phyloP scores from a whole-genome alignment of 2,888 invertebrate genomes.

The Apoda limacodes region DNA sequence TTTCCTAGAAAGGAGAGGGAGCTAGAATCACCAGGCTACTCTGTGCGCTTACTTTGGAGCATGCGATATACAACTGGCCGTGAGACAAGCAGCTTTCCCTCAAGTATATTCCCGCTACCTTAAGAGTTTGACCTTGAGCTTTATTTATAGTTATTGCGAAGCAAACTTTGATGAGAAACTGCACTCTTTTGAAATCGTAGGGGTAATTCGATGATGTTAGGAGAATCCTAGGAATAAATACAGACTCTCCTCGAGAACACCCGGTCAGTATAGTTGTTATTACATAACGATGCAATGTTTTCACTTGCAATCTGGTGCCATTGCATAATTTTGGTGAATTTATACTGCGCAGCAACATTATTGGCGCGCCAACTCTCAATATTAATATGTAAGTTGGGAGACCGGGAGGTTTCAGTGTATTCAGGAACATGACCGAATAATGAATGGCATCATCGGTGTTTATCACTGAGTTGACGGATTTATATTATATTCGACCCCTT shows the following conservation, averaged over 20 bases:
- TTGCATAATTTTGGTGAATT: constrained; percentile 15
- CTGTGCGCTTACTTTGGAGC: not conserved
- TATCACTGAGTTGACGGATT: constrained; percentile 4
- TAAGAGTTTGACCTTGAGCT: not conserved
- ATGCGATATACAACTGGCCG: constrained; percentile 1
- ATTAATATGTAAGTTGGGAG: constrained; percentile 10
- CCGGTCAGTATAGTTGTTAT: constrained; percentile 4
- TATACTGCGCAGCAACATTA: constrained; percentile 11
- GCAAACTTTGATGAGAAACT: constrained; percentile 11
- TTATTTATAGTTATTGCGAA: constrained; percentile 11
- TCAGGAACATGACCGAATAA: constrained; percentile 15
- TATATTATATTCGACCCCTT: too few species aligned
- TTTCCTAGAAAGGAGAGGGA: too few species aligned
- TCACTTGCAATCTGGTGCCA: constrained; percentile 9
- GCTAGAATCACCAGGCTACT: too few species aligned
- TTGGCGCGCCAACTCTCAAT: constrained; percentile 11
- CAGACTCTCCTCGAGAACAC: constrained; percentile 6
- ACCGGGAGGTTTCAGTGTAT: constrained; percentile 12
- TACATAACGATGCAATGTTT: not conserved
- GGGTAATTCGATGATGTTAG: constrained; percentile 12
- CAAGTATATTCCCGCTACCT: not conserved
- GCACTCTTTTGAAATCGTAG: constrained; percentile 12
- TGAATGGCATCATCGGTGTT: constrained; percentile 8
- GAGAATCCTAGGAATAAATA: constrained; percentile 15
- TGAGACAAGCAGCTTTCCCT: not conserved